Percentiles rank a stretch among this genome's conserved stretches.
Evolutionary conservation across 2,888 invertebrate species (phyloP).

Genomic region (Sarcophaga variegata): DNA sequence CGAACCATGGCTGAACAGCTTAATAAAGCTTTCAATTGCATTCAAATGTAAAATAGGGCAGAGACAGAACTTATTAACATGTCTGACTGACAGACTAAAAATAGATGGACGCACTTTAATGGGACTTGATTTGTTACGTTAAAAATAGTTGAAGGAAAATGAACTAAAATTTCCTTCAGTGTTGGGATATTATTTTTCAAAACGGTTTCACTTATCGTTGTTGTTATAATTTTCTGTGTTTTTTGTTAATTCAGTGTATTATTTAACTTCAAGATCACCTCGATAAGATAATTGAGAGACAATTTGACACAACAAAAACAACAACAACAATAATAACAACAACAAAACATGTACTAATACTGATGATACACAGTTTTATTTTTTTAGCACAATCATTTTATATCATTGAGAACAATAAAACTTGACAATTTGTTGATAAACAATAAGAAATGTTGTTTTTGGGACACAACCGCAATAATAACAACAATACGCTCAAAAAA

Average conservation of each 20-base stretch:
- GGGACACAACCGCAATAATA: slow-evolving; percentile 7
- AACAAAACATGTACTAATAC: background rate
- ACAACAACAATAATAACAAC: background rate
- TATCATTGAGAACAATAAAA: slow-evolving; percentile 55
- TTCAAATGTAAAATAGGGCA: too few relatives aligned
- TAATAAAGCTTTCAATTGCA: too few relatives aligned
- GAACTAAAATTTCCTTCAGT: slow-evolving; percentile 5
- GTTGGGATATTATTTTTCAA: background rate
- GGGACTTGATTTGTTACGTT: too few relatives aligned
- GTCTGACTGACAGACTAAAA: too few relatives aligned
- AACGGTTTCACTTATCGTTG: background rate
- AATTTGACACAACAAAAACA: slow-evolving; percentile 16
- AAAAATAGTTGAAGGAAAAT: too few relatives aligned
- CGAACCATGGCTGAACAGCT: too few relatives aligned
- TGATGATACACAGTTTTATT: background rate
- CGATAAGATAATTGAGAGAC: slow-evolving; percentile 62
- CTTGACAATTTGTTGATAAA: background rate
- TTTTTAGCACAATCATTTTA: slow-evolving; percentile 53
- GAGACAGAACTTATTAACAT: too few relatives aligned
- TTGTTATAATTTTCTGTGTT: background rate
- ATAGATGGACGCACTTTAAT: too few relatives aligned
- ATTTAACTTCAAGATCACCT: slow-evolving; percentile 62
- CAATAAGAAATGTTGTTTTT: slow-evolving; percentile 5
- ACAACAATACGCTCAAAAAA: background rate
- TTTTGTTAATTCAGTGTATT: background rate